A percentile compares a stretch with the other conserved stretches of the same genome.
phyloP scores from a whole-genome alignment of 2,888 invertebrate species.

The Acronicta leporina region DNA sequence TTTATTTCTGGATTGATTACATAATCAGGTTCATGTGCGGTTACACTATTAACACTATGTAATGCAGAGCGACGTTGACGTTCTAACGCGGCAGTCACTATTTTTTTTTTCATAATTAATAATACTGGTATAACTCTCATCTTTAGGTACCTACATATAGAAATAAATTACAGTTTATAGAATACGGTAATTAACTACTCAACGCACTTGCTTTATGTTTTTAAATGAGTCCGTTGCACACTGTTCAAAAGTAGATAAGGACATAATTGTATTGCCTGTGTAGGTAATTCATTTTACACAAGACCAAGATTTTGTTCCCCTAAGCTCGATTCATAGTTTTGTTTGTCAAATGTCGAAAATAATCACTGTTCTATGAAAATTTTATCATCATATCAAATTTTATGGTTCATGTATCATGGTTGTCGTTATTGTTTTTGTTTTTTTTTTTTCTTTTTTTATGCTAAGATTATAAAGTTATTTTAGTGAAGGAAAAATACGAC shows the following conservation, averaged over 20 bases:
- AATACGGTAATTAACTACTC: conserved; percentile 26
- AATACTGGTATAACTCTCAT: not conserved
- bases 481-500: too few species aligned
- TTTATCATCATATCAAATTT: too few species aligned
- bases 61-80: conserved; percentile 16
- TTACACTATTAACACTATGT: conserved; percentile 30
- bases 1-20: conserved; percentile 74
- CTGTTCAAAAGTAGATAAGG: conserved; percentile 6
- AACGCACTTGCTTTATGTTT: too few species aligned
- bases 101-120: conserved; percentile 2
- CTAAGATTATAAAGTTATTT: too few species aligned
- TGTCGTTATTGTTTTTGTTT: too few species aligned
- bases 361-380: conserved; percentile 2
- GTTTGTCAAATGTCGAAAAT: not conserved
- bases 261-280: conserved; percentile 9
- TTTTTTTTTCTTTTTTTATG: too few species aligned
- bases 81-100: not conserved
- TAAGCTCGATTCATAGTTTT: conserved; percentile 1
- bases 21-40: conserved; percentile 67
- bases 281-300: conserved; percentile 9
- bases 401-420: too few species aligned
- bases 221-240: conserved; percentile 12
- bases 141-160: conserved; percentile 1
- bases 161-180: conserved; percentile 30
- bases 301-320: conserved; percentile 4